Conservation (phyloP, 2,113 vertebrate genomes). For the Meriones unguiculatus region DNA sequence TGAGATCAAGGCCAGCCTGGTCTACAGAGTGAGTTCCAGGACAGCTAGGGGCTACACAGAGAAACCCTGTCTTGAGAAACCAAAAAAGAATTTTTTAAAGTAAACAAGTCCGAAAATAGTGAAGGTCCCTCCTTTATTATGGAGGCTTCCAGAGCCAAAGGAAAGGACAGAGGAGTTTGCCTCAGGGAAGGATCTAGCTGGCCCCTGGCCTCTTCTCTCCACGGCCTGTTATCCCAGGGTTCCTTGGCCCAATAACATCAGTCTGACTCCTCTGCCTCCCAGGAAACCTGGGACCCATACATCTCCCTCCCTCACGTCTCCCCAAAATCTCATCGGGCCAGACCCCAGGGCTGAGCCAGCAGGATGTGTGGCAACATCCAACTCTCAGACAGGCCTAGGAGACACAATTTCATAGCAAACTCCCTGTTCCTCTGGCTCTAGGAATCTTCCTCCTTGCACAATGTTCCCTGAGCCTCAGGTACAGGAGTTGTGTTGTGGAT, state of each 20-base stretch:
- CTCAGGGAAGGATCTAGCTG: not conserved
- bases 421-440: too few relatives aligned
- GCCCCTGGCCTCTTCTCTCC: not conserved
- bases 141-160: constrained; percentile 29
- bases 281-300: not conserved
- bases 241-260: not conserved
- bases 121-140: constrained; percentile 47
- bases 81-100: not conserved
- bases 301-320: not conserved
- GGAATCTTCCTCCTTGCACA: too few relatives aligned
- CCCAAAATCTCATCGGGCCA: constrained; percentile 20
- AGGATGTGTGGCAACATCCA: not conserved
- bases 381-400: not conserved
- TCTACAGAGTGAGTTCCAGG: too few relatives aligned
- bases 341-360: not conserved
- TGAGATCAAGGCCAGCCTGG: too few relatives aligned
- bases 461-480: too few relatives aligned
- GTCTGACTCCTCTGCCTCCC: not conserved
- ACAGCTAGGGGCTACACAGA: too few relatives aligned
- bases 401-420: too few relatives aligned
- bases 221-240: not conserved
- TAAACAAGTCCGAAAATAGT: constrained; percentile 37
- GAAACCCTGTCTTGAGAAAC: too few relatives aligned
- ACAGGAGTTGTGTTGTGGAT: too few relatives aligned
- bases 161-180: not conserved